Percentiles rank a stretch among this genome's conserved stretches.
phyloP scores from a whole-genome alignment of 1,140 invertebrate species.

The Apis laboriosa region DNA sequence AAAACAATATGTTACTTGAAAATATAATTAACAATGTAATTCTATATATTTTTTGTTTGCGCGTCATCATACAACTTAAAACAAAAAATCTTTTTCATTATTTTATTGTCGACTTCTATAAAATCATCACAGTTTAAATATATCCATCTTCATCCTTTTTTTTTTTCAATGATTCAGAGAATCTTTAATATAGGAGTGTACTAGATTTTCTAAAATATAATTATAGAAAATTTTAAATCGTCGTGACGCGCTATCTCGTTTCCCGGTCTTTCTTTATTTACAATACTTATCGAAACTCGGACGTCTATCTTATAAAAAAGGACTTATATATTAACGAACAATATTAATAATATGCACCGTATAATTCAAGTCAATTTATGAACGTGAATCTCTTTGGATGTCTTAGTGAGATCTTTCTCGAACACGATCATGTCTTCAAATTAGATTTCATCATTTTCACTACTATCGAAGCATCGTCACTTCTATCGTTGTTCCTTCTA shows the following conservation, averaged over 20 bases:
- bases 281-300: constrained; percentile 28
- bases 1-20: constrained; percentile 28
- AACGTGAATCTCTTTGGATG: constrained; percentile 11
- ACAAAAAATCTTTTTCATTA: constrained; percentile 30
- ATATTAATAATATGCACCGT: constrained; percentile 29
- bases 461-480: constrained; percentile 14
- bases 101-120: constrained; percentile 48
- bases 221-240: constrained; percentile 29
- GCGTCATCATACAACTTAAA: constrained; percentile 24
- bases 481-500: neutral
- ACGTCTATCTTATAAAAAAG: constrained; percentile 39
- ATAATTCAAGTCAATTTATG: constrained; percentile 29
- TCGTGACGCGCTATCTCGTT: neutral
- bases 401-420: constrained; percentile 4
- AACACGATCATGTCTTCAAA: neutral
- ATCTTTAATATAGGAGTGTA: neutral
- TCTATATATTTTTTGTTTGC: constrained; percentile 6
- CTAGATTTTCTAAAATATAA: constrained; percentile 5
- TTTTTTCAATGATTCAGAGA: neutral
- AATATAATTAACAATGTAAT: constrained; percentile 36
- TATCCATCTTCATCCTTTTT: neutral
- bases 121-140: constrained; percentile 46
- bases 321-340: constrained; percentile 37
- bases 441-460: constrained; percentile 21
- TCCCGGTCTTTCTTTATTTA: constrained; percentile 13